Evolutionary conservation across 2,113 vertebrate genomes (phyloP).

Genomic region (Symphodus melops): DNA sequence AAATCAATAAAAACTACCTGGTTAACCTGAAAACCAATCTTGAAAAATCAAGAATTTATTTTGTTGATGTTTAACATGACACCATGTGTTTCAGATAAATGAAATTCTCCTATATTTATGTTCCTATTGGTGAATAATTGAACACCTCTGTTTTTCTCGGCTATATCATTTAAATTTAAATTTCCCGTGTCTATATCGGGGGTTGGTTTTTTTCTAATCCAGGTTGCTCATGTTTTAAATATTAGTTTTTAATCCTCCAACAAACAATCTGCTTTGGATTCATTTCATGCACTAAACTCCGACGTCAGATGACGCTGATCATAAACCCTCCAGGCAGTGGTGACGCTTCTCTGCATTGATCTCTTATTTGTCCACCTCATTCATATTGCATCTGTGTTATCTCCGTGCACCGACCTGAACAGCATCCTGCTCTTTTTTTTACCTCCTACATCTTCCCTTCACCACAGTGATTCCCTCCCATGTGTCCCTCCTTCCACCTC

Average conservation of each 20-base stretch:
- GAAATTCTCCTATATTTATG: not conserved
- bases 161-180: slow-evolving; percentile 18
- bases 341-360: not conserved
- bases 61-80: too few species aligned
- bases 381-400: not conserved
- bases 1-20: slow-evolving; percentile 2
- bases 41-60: too few species aligned
- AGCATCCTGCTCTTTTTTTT: slow-evolving; percentile 4
- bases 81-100: slow-evolving; percentile 1
- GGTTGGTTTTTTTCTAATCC: slow-evolving; percentile 5
- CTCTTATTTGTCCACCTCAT: slow-evolving; percentile 13
- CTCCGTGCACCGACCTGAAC: not conserved
- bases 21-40: not conserved
- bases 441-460: slow-evolving; percentile 34
- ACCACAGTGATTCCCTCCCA: slow-evolving; percentile 1
- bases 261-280: slow-evolving; percentile 31
- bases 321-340: not conserved
- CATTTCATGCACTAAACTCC: slow-evolving; percentile 21
- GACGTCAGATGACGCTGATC: slow-evolving; percentile 7
- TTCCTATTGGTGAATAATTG: slow-evolving; percentile 5
- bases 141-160: not conserved
- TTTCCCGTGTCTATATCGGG: slow-evolving; percentile 7
- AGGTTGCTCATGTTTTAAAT: slow-evolving; percentile 14
- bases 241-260: slow-evolving; percentile 12
- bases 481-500: slow-evolving; percentile 25